A percentile compares a stretch with the other conserved stretches of the same genome.
These are phyloP conservation scores for Eilema depressum DNA, from an alignment of 2,888 invertebrate species.

Conservation along the genomic window DNA sequence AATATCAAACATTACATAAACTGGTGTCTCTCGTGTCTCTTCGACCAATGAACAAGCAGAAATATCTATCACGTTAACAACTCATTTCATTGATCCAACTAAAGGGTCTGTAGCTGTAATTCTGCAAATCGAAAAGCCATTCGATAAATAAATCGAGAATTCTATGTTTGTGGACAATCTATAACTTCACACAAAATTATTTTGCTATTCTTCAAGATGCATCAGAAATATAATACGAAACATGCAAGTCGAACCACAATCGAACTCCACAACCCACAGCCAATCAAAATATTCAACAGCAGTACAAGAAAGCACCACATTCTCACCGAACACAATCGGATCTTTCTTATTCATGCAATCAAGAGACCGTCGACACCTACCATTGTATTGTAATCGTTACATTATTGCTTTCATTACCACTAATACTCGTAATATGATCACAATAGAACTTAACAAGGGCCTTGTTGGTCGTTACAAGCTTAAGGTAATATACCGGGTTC, in stretches of 20 bases:
- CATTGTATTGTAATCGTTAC: slow-evolving; percentile 62
- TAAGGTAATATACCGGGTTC: slow-evolving; percentile 39
- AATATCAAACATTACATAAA: too few species aligned
- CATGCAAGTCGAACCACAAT: not conserved
- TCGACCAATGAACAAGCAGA: too few species aligned
- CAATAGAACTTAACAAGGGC: slow-evolving; percentile 54
- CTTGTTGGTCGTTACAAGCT: slow-evolving; percentile 41
- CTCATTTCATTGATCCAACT: too few species aligned
- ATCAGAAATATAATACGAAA: not conserved
- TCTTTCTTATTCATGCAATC: slow-evolving; percentile 34
- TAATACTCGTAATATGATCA: slow-evolving; percentile 48
- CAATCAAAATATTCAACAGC: slow-evolving; percentile 13
- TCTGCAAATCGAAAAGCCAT: too few species aligned
- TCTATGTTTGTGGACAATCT: too few species aligned
- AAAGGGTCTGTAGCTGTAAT: too few species aligned
- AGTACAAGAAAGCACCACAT: slow-evolving; percentile 20
- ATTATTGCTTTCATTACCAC: slow-evolving; percentile 53
- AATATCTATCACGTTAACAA: too few species aligned
- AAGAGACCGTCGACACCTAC: slow-evolving; percentile 44
- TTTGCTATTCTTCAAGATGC: not conserved
- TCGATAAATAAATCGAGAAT: too few species aligned
- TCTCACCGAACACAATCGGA: slow-evolving; percentile 29
- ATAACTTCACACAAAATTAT: not conserved
- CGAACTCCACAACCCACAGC: slow-evolving; percentile 8
- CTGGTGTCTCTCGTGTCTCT: too few species aligned